Percentiles rank a stretch among this genome's conserved stretches.
Conservation (phyloP, 53 echinoderm and acorn worm genomes). For the Pentamera pediparva region DNA sequence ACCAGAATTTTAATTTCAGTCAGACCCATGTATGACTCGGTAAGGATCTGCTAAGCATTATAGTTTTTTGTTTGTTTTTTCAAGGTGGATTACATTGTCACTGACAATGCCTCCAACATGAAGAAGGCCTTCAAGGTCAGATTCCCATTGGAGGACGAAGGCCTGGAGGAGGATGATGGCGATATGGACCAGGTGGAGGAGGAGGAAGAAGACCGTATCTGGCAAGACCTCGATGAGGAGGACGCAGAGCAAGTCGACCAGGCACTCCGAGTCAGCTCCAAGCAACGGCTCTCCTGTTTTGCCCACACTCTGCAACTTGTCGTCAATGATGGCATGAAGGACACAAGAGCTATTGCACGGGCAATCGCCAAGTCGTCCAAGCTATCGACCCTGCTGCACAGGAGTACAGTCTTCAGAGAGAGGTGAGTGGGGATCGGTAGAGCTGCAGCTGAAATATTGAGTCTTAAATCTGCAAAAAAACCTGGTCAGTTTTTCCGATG, state of each 20-base stretch:
- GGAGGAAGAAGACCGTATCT: not conserved
- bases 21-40: too few species aligned
- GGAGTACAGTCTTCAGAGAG: constrained; percentile 30
- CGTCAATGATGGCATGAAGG: not conserved
- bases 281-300: not conserved
- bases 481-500: too few species aligned
- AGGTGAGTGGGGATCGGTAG: not conserved
- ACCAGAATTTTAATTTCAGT: not conserved
- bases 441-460: too few species aligned
- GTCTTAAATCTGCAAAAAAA: too few species aligned
- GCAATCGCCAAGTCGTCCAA: constrained; percentile 31
- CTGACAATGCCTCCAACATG: constrained; percentile 28
- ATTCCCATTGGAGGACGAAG: not conserved
- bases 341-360: not conserved
- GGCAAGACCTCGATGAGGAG: not conserved
- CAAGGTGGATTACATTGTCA: constrained; percentile 15
- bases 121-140: constrained; percentile 11
- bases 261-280: not conserved
- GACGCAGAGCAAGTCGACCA: not conserved
- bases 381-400: constrained; percentile 25
- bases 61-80: not conserved
- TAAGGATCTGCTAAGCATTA: too few species aligned
- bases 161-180: not conserved
- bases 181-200: not conserved
- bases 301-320: constrained; percentile 7